phyloP scores from a whole-genome alignment of 2,113 vertebrate genomes.

The Spea multiplicata region DNA sequence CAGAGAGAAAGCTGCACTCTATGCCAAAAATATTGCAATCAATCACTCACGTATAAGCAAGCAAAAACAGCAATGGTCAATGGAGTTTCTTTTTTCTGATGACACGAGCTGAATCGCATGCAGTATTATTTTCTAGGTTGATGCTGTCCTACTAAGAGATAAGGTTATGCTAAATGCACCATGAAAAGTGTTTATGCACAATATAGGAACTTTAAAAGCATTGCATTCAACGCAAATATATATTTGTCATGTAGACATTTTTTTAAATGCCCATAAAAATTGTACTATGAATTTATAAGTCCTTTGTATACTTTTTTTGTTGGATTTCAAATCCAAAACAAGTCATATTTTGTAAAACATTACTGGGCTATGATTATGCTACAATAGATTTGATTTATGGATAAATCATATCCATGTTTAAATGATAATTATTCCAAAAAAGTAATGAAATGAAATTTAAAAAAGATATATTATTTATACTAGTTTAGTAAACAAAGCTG shows the following conservation, averaged over 20 bases:
- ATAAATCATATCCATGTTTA: no score
- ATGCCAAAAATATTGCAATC: slow-evolving; percentile 43
- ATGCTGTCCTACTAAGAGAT: slow-evolving; percentile 27
- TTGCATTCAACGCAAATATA: slow-evolving; percentile 15
- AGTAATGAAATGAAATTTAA: no score
- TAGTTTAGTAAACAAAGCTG: no score
- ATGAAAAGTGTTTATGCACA: slow-evolving; percentile 27
- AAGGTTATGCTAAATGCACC: slow-evolving; percentile 22
- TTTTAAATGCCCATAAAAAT: background rate
- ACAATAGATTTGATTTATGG: no score
- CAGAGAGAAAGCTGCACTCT: slow-evolving; percentile 24
- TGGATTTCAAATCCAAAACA: no score
- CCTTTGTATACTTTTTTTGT: no score
- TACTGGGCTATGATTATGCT: no score
- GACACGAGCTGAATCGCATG: slow-evolving; percentile 25
- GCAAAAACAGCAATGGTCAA: slow-evolving; percentile 36
- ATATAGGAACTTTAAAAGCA: slow-evolving; percentile 29
- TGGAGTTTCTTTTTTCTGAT: slow-evolving; percentile 42
- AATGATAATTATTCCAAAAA: no score
- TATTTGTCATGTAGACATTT: slow-evolving; percentile 17
- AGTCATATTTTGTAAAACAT: no score
- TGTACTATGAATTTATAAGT: background rate
- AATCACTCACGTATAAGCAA: slow-evolving; percentile 46
- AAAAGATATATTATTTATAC: no score
- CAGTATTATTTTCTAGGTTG: slow-evolving; percentile 36